Evolutionary conservation across 1,140 invertebrate genomes (phyloP).

Genomic region (Cydia strobilella): DNA sequence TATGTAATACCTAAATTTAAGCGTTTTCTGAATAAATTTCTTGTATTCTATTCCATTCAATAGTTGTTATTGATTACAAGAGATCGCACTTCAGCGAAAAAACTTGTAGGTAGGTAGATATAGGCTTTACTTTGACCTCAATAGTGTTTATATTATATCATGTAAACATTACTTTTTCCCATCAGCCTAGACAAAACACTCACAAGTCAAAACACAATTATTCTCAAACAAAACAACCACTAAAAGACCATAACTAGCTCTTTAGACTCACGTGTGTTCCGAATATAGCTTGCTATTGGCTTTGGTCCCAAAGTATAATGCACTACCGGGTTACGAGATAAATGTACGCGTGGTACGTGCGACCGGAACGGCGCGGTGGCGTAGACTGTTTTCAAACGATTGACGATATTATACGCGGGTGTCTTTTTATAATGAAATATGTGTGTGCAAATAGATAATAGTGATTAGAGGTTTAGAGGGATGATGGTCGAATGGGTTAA

Average conservation of each 20-base stretch:
- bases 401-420: background rate
- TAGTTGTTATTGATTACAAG: no score
- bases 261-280: background rate
- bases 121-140: no score
- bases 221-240: background rate
- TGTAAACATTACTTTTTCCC: no score
- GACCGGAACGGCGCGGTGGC: background rate
- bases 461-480: background rate
- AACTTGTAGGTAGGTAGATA: no score
- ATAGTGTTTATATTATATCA: no score
- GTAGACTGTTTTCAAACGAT: background rate
- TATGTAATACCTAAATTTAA: no score
- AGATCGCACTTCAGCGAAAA: no score
- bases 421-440: slow-evolving; percentile 1
- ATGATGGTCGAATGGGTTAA: no score
- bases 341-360: background rate
- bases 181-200: no score
- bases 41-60: no score
- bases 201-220: background rate
- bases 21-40: no score
- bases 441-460: background rate
- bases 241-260: background rate
- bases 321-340: background rate
- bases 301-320: background rate
- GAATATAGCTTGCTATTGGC: background rate